phyloP scores from a whole-genome alignment of 2,113 vertebrate genomes.

The mouse (Mus musculus) region GRCm39 chr16:89802501-89803000 shows the following conservation, averaged over 20 bases:
- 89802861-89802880: not conserved
- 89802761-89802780: conserved; percentile 51
- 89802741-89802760: conserved; percentile 15
- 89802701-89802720: not conserved
- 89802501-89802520: too few species aligned
- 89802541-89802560: too few species aligned
- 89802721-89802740: not conserved
- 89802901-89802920: conserved; percentile 26
- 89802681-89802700: not conserved
- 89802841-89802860: conserved; percentile 9
- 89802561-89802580: not conserved
- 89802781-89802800: conserved; percentile 31
- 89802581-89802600: not conserved
- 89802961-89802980: not conserved
- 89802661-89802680: not conserved
- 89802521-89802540: too few species aligned
- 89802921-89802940: not conserved
- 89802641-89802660: fast-evolving
- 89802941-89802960: not conserved
- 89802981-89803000: conserved; percentile 43
- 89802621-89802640: fast-evolving
- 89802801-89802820: conserved; percentile 37
- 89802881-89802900: conserved; percentile 12
- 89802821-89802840: not conserved
- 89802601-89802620: not conserved